Evolutionary conservation across 2,888 invertebrate genomes (phyloP).

Genomic region (Tinea semifulvella): DNA sequence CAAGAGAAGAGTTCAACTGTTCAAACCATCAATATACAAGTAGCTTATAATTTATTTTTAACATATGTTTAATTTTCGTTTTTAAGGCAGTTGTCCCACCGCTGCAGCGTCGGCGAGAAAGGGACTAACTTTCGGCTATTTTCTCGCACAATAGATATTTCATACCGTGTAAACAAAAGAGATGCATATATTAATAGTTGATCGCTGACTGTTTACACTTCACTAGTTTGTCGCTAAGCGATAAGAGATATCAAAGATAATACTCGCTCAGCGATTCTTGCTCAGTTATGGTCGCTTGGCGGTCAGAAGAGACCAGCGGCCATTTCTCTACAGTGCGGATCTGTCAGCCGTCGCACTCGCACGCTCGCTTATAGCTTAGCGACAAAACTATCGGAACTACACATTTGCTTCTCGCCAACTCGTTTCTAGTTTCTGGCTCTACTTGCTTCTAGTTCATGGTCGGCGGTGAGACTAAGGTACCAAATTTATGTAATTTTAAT

Average conservation of each 20-base stretch:
- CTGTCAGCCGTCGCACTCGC: too few relatives aligned
- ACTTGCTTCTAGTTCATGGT: too few relatives aligned
- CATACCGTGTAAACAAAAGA: slow-evolving; percentile 17
- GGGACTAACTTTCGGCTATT: slow-evolving; percentile 14
- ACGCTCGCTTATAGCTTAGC: too few relatives aligned
- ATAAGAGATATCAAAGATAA: slow-evolving; percentile 17
- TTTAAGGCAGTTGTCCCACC: slow-evolving; percentile 5
- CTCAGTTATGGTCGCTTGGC: background rate
- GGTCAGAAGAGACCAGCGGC: background rate
- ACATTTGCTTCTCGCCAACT: too few relatives aligned
- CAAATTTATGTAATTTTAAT: too few relatives aligned
- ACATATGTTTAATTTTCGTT: too few relatives aligned
- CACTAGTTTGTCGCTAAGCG: slow-evolving; percentile 18
- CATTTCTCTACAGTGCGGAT: background rate
- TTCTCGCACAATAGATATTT: slow-evolving; percentile 16
- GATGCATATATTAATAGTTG: slow-evolving; percentile 19
- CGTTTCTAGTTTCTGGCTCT: too few relatives aligned
- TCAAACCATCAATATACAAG: too few relatives aligned
- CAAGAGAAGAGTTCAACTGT: too few relatives aligned
- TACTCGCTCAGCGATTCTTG: slow-evolving; percentile 15
- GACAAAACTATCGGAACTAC: too few relatives aligned
- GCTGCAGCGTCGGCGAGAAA: slow-evolving; percentile 5
- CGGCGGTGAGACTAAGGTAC: too few relatives aligned
- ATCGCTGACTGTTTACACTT: slow-evolving; percentile 17
- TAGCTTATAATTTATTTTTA: too few relatives aligned